Evolutionary conservation across 2,797 vertebrate genomes (phyloP).

Genomic region (Adrianichthys oophorus): DNA sequence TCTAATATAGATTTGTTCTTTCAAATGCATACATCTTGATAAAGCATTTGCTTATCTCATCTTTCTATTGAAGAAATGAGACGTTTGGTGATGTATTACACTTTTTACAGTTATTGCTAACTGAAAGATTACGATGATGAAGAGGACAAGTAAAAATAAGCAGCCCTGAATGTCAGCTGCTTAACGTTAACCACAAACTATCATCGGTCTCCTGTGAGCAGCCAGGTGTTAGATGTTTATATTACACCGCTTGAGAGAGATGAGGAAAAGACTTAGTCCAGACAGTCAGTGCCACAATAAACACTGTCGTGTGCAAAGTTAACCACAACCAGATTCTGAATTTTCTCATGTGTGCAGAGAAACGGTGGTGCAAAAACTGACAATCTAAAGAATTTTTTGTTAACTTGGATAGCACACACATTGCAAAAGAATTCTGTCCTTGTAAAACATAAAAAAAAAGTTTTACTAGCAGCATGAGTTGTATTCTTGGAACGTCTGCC

Average conservation of each 20-base stretch:
- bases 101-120: background rate
- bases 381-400: constrained; percentile 7
- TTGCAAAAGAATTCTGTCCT: background rate
- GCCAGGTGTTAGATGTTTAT: constrained; percentile 25
- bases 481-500: background rate
- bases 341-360: constrained; percentile 6
- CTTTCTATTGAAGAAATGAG: too few relatives aligned
- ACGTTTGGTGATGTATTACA: too few relatives aligned
- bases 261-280: constrained; percentile 7
- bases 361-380: constrained; percentile 6
- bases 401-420: too few relatives aligned
- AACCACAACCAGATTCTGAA: constrained; percentile 27
- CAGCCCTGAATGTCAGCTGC: background rate
- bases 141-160: constrained; percentile 1
- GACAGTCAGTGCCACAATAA: constrained; percentile 28
- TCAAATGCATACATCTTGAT: too few relatives aligned
- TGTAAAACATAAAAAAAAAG: background rate
- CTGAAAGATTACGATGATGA: background rate
- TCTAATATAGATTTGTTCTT: too few relatives aligned
- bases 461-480: background rate
- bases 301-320: constrained; percentile 29
- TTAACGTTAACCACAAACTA: constrained; percentile 1
- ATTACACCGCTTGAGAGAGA: constrained; percentile 12
- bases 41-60: too few relatives aligned
- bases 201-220: constrained; percentile 6